Evolutionary conservation across 2,797 vertebrate species (phyloP).

Genomic region (Spinus olivaceus): DNA sequence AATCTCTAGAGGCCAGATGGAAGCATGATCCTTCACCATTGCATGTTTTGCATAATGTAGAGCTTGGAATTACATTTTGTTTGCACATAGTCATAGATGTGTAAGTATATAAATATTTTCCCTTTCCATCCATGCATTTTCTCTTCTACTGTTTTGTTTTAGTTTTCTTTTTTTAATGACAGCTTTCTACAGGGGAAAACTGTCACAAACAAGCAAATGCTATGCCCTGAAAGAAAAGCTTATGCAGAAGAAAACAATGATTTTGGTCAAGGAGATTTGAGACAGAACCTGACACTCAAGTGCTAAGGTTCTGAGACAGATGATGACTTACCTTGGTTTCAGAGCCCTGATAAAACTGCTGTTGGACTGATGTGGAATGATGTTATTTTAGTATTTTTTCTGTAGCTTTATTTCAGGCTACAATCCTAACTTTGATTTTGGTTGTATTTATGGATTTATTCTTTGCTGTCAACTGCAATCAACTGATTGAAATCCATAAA

Average conservation of each 20-base stretch:
- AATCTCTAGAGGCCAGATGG: slow-evolving; percentile 39
- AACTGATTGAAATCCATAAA: slow-evolving; percentile 35
- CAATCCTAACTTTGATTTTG: background rate
- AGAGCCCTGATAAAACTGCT: background rate
- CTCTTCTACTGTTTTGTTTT: background rate
- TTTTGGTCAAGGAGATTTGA: background rate
- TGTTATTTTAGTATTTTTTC: background rate
- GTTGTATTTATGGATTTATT: background rate
- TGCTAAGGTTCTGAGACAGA: background rate
- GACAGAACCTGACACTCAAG: background rate
- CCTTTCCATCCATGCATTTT: background rate
- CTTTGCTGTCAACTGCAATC: slow-evolving; percentile 23
- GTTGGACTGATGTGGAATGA: background rate
- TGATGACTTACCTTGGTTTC: background rate
- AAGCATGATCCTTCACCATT: background rate
- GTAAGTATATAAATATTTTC: background rate
- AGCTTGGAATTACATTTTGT: background rate
- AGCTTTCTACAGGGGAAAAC: background rate
- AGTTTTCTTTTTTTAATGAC: background rate
- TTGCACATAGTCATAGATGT: background rate
- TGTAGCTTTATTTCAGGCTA: background rate
- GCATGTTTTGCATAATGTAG: background rate
- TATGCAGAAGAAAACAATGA: background rate
- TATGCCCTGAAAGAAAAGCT: background rate
- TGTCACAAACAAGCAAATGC: background rate